These are phyloP conservation scores for Erythrolamprus reginae DNA, from an alignment of 2,113 vertebrate species.

Conservation along the genomic window DNA sequence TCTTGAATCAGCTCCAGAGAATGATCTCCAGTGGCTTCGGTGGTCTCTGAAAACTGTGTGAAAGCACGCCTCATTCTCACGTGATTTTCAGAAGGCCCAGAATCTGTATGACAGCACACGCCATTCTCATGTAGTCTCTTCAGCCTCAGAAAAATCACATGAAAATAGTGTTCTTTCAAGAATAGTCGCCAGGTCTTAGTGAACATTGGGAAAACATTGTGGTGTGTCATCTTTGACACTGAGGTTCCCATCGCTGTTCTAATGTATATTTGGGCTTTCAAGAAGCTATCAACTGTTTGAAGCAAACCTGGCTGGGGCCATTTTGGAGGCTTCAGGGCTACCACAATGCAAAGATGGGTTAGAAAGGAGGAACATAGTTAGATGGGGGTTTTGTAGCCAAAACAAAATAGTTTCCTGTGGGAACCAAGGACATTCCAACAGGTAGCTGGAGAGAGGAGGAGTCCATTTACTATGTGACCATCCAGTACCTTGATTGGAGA, in stretches of 20 bases:
- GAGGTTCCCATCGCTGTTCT: not conserved
- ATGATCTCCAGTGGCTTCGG: not conserved
- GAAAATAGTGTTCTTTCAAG: not conserved
- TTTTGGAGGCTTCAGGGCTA: no score
- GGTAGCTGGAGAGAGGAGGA: no score
- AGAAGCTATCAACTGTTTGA: no score
- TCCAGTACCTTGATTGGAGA: no score
- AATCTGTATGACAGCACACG: no score
- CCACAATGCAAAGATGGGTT: no score
- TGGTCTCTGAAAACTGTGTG: not conserved
- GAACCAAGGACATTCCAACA: no score
- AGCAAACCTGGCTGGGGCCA: no score
- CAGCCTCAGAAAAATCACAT: not conserved
- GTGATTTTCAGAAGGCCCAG: not conserved
- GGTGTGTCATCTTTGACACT: not conserved
- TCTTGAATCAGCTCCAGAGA: not conserved
- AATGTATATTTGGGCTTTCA: not conserved
- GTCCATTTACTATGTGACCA: no score
- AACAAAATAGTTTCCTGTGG: no score
- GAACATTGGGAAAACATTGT: not conserved
- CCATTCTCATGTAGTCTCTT: not conserved
- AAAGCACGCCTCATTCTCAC: not conserved
- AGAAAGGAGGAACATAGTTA: no score
- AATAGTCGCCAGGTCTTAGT: not conserved
- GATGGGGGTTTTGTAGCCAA: no score